A percentile compares a stretch with the other conserved stretches of the same genome.
Conservation (phyloP, 2,113 vertebrate species). For the Sylvilagus bachmani region DNA sequence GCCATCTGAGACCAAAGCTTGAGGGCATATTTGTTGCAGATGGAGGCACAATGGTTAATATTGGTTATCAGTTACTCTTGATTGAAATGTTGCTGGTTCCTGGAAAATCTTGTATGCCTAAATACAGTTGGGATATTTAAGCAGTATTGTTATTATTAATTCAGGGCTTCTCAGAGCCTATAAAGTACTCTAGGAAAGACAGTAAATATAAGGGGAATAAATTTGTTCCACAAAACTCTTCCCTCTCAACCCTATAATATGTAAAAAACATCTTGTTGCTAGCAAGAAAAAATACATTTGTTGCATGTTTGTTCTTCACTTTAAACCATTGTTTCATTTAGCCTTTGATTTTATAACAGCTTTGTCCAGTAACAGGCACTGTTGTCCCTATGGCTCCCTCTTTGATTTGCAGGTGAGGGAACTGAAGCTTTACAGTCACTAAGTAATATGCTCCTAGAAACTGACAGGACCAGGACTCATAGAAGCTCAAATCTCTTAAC, state of each 20-base stretch:
- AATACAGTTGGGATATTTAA: not conserved
- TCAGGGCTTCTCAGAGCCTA: not conserved
- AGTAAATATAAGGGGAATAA: not conserved
- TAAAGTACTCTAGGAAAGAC: not conserved
- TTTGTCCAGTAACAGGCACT: not conserved
- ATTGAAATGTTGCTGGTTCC: not conserved
- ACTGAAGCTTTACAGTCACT: not conserved
- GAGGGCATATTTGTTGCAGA: not conserved
- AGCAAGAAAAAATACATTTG: slow-evolving; percentile 5
- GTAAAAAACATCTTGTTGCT: not conserved
- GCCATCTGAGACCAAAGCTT: not conserved
- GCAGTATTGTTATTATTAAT: not conserved
- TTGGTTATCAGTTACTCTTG: not conserved
- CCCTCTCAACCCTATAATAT: not conserved
- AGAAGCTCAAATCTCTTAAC: not conserved
- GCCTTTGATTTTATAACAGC: not conserved
- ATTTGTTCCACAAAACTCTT: not conserved
- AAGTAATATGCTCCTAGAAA: not conserved
- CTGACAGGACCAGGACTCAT: not conserved
- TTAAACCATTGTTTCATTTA: not conserved
- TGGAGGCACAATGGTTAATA: not conserved
- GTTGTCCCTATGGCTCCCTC: not conserved
- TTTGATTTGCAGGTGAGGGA: not conserved
- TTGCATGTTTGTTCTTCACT: not conserved
- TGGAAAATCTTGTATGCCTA: not conserved